Base-by-base conservation (phyloP, 2,113 vertebrate species). In the Grallaria varia region DNA sequence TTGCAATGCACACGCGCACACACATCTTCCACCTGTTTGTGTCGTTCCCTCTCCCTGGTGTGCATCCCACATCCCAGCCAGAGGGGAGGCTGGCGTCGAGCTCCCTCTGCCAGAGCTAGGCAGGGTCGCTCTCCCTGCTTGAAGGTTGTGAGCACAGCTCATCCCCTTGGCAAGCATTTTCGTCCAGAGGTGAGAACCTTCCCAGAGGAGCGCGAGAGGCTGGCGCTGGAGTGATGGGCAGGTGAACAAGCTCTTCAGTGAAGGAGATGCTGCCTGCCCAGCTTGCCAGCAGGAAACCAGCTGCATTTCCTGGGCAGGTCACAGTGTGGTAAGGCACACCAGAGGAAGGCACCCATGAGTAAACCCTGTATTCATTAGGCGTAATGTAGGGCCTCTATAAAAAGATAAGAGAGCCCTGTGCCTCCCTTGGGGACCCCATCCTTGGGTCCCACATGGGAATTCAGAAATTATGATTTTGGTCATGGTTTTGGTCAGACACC, bases 261-360 rank as follows among this genome's bases (percentile, higher is more conserved):
- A 76, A 67, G 3, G 6, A 72, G 56, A 64, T 7, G 2, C 75
- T 93, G 88, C 90, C 75, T 93, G 88, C 90, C 82, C 25, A 7
- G 33, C 87, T 74, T 6, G 3, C 56, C 12, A 3, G 66, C 95
- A 96, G 95, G 95, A 96, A 97, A 77, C 93, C 87, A 93, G 52
- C 87, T 84, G 64, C 11, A 0, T 93, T 97, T 97, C 96, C 95
- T 96, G 95, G 72, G 95, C 88, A 88, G 92, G 82, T 74, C 90
- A 33, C 30, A 27, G 20, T 1, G 0, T 1, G 2, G 62, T 76
- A 16, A 66, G 45, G 79, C 66, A 18, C 62, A 35, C 0, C 0
- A 8, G 59, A 69, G 60, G 85, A 90, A 80, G 85, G 62, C 37
- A 52, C 79, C 55, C 25, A 4, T 44, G 85, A 86, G 50, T 56